These are phyloP conservation scores for Carduelis carduelis DNA, from an alignment of 2,797 vertebrate species.

Conservation along the genomic window DNA sequence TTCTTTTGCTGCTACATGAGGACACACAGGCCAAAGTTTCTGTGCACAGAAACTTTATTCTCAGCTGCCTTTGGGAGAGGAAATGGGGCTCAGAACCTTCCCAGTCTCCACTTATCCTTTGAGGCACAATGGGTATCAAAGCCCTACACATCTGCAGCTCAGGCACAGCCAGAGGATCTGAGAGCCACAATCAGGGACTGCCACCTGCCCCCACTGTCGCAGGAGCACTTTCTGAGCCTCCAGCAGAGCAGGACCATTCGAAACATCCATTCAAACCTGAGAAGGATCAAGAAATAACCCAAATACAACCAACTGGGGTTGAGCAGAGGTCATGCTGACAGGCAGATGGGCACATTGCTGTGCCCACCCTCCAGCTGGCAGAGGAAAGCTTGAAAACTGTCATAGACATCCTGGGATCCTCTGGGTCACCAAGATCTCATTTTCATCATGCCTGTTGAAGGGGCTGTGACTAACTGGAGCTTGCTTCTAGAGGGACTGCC, in stretches of 20 bases:
- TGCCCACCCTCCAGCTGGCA: background rate
- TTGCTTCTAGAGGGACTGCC: background rate
- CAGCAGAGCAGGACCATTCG: background rate
- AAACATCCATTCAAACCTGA: background rate
- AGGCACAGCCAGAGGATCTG: background rate
- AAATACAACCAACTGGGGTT: background rate
- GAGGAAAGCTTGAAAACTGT: background rate
- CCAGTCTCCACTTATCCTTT: fast-evolving
- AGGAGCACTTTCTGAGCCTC: background rate
- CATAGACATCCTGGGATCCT: background rate
- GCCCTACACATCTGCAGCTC: background rate
- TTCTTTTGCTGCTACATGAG: background rate
- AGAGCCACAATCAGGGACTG: background rate
- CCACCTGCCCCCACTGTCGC: background rate
- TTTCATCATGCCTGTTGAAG: background rate
- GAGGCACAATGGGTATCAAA: background rate
- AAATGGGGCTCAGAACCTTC: background rate
- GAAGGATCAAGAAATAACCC: background rate
- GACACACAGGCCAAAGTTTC: background rate
- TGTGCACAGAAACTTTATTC: fast-evolving
- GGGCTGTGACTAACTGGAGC: background rate
- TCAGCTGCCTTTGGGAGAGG: background rate
- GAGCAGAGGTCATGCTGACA: background rate
- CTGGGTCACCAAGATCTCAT: background rate
- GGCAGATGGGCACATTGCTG: background rate